A percentile compares a stretch with the other conserved stretches of the same genome.
Conservation (phyloP, 23 tunicate genomes). For the Styela plicata region DNA sequence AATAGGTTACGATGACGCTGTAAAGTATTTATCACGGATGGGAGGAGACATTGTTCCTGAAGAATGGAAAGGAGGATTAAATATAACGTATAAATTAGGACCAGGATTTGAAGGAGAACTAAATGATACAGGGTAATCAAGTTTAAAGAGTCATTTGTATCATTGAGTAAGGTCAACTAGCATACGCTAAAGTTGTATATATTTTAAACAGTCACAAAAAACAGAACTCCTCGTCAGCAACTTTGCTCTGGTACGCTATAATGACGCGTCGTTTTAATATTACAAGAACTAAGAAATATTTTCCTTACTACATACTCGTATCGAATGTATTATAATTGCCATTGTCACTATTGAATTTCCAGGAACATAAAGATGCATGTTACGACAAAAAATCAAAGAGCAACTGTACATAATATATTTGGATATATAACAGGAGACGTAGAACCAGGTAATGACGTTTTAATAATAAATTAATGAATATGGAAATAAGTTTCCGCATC, state of each 20-base stretch:
- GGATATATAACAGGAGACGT: conserved; percentile 52
- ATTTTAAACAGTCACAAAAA: no score
- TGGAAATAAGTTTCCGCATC: no score
- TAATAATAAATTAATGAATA: no score
- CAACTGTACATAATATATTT: conserved; percentile 42
- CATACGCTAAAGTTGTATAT: not conserved
- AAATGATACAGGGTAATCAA: conserved; percentile 11
- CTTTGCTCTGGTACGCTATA: no score
- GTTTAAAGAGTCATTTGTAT: no score
- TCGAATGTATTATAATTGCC: no score
- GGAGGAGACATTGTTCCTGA: conserved; percentile 42
- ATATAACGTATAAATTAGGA: conserved; percentile 69
- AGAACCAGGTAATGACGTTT: conserved; percentile 88
- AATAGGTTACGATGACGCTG: conserved; percentile 57
- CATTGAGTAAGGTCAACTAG: not conserved
- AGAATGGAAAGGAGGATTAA: conserved; percentile 54
- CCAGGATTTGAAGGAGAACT: conserved; percentile 41
- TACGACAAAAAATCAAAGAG: conserved; percentile 46
- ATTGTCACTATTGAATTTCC: conserved; percentile 12
- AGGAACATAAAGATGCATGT: conserved; percentile 63
- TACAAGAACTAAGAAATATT: no score
- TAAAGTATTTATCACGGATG: conserved; percentile 41
- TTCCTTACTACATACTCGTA: no score
- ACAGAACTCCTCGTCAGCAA: no score
- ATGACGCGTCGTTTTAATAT: no score